Conservation (phyloP, 1,140 invertebrate genomes). For the Adoxophyes honmai region DNA sequence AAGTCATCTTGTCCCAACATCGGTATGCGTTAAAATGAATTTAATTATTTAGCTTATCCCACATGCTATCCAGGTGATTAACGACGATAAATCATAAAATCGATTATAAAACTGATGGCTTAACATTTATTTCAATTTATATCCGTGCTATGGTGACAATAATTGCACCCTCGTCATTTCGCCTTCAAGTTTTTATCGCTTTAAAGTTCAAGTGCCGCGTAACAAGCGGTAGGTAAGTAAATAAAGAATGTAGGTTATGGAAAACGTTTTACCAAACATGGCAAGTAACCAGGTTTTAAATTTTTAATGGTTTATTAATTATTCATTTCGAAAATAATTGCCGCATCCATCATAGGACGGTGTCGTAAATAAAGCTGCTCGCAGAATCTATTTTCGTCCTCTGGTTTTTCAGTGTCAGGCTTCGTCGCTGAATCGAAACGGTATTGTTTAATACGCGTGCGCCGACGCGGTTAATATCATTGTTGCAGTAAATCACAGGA, state of each 20-base stretch:
- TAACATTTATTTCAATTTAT: slow-evolving; percentile 12
- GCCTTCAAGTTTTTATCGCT: slow-evolving; percentile 1
- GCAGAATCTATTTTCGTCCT: neutral
- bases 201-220: neutral
- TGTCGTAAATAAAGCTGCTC: neutral
- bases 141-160: neutral
- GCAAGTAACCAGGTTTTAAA: neutral
- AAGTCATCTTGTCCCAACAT: no score
- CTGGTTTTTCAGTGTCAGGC: neutral
- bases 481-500: slow-evolving; percentile 53
- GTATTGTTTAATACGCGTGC: slow-evolving; percentile 8
- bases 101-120: slow-evolving; percentile 11
- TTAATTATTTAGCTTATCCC: neutral
- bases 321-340: slow-evolving; percentile 4
- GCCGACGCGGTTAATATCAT: slow-evolving; percentile 31
- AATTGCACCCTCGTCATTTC: slow-evolving; percentile 1
- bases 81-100: slow-evolving; percentile 4
- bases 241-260: neutral
- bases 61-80: neutral
- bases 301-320: slow-evolving; percentile 2
- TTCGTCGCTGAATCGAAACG: neutral
- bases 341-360: neutral
- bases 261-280: neutral
- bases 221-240: neutral
- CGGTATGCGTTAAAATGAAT: neutral